Percentiles rank a stretch among this genome's conserved stretches.
These are phyloP conservation scores for Diploscapter pachys DNA, from an alignment of 1,140 invertebrate species.

Conservation along the genomic window DNA sequence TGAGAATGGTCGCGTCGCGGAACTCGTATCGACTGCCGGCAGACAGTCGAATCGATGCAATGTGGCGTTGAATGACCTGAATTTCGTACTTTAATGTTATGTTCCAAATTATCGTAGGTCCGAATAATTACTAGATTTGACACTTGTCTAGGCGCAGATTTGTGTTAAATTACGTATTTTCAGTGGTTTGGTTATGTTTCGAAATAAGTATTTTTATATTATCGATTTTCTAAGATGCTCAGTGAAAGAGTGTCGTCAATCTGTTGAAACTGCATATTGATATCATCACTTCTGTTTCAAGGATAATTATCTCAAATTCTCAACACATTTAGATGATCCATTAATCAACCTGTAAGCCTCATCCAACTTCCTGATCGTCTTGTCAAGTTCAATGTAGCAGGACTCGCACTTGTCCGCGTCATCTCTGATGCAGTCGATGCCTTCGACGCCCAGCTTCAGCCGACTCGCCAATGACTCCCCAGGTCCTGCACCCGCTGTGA, in stretches of 20 bases:
- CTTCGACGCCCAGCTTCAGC: not conserved
- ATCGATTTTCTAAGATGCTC: too few species aligned
- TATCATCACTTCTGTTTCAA: too few species aligned
- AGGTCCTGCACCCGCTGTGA: slow-evolving; percentile 2
- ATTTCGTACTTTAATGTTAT: too few species aligned
- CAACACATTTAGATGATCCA: not conserved
- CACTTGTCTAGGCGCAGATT: too few species aligned
- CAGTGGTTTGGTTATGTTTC: too few species aligned
- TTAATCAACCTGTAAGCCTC: slow-evolving; percentile 32
- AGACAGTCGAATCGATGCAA: slow-evolving; percentile 54
- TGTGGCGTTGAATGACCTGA: slow-evolving; percentile 30
- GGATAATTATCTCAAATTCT: too few species aligned
- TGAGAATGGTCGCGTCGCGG: slow-evolving; percentile 57
- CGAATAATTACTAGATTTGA: too few species aligned
- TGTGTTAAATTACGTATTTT: too few species aligned
- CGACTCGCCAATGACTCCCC: slow-evolving; percentile 1
- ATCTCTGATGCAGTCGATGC: slow-evolving; percentile 24
- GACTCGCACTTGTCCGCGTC: slow-evolving; percentile 24
- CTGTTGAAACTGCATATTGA: too few species aligned
- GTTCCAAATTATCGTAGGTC: too few species aligned
- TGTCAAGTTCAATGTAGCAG: slow-evolving; percentile 43
- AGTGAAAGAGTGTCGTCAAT: too few species aligned
- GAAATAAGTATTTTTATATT: too few species aligned
- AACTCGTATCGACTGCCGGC: slow-evolving; percentile 46
- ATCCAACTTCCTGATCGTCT: slow-evolving; percentile 35